These are phyloP conservation scores for Eutolmus rufibarbis DNA, from an alignment of 2,888 invertebrate genomes.

Conservation along the genomic window DNA sequence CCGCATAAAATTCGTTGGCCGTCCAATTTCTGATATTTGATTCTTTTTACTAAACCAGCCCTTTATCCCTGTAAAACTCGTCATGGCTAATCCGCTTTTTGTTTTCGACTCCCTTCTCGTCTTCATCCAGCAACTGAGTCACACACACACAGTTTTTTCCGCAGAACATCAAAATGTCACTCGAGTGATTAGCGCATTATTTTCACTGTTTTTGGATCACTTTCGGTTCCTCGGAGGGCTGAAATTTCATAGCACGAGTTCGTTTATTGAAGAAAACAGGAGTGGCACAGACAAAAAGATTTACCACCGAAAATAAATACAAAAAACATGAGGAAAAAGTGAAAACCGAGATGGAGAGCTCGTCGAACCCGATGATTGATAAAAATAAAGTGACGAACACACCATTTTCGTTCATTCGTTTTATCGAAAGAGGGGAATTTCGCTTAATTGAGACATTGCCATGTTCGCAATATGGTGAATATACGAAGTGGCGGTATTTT, in stretches of 20 bases:
- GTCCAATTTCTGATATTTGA: constrained; percentile 70
- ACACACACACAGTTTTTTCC: constrained; percentile 5
- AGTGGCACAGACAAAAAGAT: constrained; percentile 47
- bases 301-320: constrained; percentile 32
- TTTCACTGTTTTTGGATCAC: not conserved
- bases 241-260: not conserved
- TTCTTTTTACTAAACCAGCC: constrained; percentile 61
- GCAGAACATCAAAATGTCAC: constrained; percentile 13
- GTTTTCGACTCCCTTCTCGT: not conserved
- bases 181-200: constrained; percentile 29
- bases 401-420: constrained; percentile 23
- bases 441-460: not conserved
- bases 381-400: constrained; percentile 47
- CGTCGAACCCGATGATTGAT: constrained; percentile 41
- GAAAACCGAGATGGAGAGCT: not conserved
- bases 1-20: constrained; percentile 85
- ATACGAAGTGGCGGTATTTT: not conserved
- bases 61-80: constrained; percentile 57
- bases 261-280: constrained; percentile 45
- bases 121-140: constrained; percentile 23
- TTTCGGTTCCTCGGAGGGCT: not conserved
- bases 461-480: not conserved
- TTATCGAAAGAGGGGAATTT: not conserved
- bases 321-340: constrained; percentile 40
- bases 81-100: constrained; percentile 50